Conservation (phyloP, 2,113 vertebrate genomes). For the Bathybates hornii region DNA sequence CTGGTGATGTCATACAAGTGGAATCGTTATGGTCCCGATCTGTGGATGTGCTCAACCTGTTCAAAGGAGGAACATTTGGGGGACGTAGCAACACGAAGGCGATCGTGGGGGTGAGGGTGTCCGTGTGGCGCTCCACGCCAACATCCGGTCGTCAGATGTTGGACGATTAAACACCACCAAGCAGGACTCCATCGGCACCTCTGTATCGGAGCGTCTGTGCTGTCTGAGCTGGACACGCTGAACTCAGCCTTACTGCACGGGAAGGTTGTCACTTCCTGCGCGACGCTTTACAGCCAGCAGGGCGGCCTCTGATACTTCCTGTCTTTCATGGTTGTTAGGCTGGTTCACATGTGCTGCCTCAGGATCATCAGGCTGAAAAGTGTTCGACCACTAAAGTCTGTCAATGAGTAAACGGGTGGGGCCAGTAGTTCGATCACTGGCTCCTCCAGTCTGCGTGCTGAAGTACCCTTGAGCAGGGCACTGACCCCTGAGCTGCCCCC, state of each 20-base stretch:
- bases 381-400: neutral
- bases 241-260: neutral
- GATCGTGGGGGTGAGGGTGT: neutral
- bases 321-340: neutral
- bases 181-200: neutral
- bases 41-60: neutral
- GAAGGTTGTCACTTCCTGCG: neutral
- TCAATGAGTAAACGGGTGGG: neutral
- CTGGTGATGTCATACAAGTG: neutral
- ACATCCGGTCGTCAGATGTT: neutral
- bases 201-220: fast-evolving
- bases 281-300: neutral
- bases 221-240: neutral
- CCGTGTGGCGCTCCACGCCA: neutral
- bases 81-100: neutral
- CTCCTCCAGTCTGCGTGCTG: neutral
- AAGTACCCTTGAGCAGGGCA: neutral
- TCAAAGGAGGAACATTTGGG: neutral
- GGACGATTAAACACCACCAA: neutral
- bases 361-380: neutral
- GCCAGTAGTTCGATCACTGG: fast-evolving
- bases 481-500: neutral
- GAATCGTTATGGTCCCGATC: neutral
- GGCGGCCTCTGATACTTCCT: neutral
- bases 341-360: neutral